Evolutionary conservation across 2,797 vertebrate species (phyloP).

Genomic region (Acrocephalus scirpaceus): DNA sequence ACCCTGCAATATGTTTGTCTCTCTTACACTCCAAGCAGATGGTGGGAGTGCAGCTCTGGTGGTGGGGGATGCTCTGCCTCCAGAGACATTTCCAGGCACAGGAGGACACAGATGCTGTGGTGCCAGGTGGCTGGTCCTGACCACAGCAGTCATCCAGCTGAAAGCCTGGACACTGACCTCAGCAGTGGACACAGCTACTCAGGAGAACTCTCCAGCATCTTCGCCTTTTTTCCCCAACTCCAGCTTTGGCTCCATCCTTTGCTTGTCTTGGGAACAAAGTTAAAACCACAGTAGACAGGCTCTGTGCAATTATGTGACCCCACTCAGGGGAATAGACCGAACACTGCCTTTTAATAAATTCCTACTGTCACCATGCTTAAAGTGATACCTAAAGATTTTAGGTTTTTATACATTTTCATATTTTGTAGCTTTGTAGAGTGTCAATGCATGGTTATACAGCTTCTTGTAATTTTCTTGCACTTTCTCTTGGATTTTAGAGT

Average conservation of each 20-base stretch:
- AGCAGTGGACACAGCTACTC: neutral
- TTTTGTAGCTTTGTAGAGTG: neutral
- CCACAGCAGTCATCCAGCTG: neutral
- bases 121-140: neutral
- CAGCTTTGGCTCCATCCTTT: neutral
- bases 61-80: neutral
- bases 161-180: neutral
- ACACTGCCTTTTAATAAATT: neutral
- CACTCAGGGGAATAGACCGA: neutral
- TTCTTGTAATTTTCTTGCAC: neutral
- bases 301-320: neutral
- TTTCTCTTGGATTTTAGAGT: neutral
- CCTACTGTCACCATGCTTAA: neutral
- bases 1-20: neutral
- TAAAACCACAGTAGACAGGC: neutral
- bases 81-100: neutral
- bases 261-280: neutral
- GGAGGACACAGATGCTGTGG: neutral
- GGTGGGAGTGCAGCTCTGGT: neutral
- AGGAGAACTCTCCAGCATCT: neutral
- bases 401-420: neutral
- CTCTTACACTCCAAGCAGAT: neutral
- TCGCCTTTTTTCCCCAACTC: rapidly evolving
- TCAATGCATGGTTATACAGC: neutral
- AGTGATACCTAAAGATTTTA: neutral